phyloP scores from a whole-genome alignment of 37 sponge, comb jelly and placozoan genomes.

The Diacarnus erythraeanus region DNA sequence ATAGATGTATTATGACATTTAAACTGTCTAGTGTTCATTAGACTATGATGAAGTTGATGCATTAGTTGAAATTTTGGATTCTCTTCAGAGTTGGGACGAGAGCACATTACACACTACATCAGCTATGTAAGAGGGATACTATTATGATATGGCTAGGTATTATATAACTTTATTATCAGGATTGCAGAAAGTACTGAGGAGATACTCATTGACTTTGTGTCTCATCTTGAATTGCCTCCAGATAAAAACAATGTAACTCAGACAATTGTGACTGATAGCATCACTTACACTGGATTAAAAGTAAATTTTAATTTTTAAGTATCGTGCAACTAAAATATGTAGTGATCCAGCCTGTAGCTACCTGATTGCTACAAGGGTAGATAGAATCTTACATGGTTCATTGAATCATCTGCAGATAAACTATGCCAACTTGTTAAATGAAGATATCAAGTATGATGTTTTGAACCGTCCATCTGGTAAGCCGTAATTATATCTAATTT shows the following conservation, averaged over 20 bases:
- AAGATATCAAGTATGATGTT: background rate
- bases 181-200: background rate
- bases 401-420: background rate
- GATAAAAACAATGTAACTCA: background rate
- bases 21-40: background rate
- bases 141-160: background rate
- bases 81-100: background rate
- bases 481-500: background rate
- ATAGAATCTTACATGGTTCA: no score
- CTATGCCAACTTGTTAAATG: background rate
- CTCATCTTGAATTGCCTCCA: background rate
- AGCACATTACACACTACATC: background rate
- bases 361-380: no score
- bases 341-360: background rate
- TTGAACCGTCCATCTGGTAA: background rate
- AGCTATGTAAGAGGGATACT: background rate
- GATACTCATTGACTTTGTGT: background rate
- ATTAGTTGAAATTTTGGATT: background rate
- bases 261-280: background rate
- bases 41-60: background rate
- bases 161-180: background rate
- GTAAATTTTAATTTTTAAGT: no score
- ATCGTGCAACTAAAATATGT: background rate
- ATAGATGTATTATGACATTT: background rate
- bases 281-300: conserved; percentile 5